A percentile compares a stretch with the other conserved stretches of the same genome.
phyloP scores from a whole-genome alignment of 2,888 invertebrate genomes.

The Nasonia oneida region DNA sequence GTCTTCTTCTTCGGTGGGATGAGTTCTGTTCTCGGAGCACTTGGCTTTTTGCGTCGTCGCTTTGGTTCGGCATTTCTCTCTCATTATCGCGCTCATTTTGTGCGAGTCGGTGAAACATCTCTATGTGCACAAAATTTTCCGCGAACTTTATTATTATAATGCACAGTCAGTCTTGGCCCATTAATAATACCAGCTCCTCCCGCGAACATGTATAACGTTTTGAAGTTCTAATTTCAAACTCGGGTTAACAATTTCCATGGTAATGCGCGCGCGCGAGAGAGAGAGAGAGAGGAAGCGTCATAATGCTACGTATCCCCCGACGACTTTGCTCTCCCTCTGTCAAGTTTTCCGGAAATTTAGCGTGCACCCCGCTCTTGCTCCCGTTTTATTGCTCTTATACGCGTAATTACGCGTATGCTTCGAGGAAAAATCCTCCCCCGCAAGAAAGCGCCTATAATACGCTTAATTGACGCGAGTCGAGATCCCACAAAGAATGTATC shows the following conservation, averaged over 20 bases:
- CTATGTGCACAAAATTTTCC: too few species aligned
- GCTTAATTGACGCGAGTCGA: slow-evolving; percentile 19
- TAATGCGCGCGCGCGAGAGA: background rate
- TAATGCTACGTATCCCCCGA: slow-evolving; percentile 2
- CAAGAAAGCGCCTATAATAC: slow-evolving; percentile 26
- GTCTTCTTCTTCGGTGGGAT: background rate
- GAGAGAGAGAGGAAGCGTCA: background rate
- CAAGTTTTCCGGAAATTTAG: background rate
- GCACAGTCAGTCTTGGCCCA: background rate
- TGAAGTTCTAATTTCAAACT: slow-evolving; percentile 4
- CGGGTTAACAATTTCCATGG: slow-evolving; percentile 3
- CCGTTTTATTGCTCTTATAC: background rate
- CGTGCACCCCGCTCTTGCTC: background rate
- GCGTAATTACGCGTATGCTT: background rate
- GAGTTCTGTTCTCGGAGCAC: background rate
- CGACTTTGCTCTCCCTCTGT: background rate
- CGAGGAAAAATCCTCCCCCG: background rate
- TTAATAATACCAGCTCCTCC: background rate
- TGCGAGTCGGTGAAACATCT: too few species aligned
- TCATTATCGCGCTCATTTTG: too few species aligned
- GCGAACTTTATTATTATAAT: too few species aligned
- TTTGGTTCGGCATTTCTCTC: background rate
- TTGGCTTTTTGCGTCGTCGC: background rate
- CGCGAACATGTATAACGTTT: background rate
- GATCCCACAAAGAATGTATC: background rate